These are phyloP conservation scores for Argyresthia goedartella DNA, from an alignment of 2,888 invertebrate species.

Conservation along the genomic window DNA sequence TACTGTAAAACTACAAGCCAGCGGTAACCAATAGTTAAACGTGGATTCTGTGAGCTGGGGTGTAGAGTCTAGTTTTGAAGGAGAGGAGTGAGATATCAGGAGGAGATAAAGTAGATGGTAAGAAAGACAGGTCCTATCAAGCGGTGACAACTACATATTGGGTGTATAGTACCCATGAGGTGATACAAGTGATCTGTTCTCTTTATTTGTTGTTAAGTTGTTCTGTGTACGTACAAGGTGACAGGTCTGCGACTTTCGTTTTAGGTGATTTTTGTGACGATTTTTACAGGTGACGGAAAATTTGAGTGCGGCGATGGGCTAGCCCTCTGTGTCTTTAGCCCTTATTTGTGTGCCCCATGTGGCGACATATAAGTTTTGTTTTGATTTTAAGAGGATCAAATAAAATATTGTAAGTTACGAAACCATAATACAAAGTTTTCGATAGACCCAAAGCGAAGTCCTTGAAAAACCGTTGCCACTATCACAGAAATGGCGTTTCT, in stretches of 20 bases:
- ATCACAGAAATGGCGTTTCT: too few relatives aligned
- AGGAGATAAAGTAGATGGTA: conserved; percentile 39
- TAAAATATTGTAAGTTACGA: too few relatives aligned
- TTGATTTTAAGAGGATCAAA: too few relatives aligned
- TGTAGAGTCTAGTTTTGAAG: background rate
- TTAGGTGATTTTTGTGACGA: background rate
- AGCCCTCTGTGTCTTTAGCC: too few relatives aligned
- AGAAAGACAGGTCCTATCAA: conserved; percentile 68
- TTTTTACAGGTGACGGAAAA: background rate
- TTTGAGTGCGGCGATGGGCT: too few relatives aligned
- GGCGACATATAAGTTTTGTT: too few relatives aligned
- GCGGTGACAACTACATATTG: conserved; percentile 66
- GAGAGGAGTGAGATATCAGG: background rate
- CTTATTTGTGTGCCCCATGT: too few relatives aligned
- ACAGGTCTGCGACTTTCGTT: background rate
- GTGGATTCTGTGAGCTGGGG: too few relatives aligned
- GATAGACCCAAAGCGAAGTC: too few relatives aligned
- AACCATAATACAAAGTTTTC: too few relatives aligned
- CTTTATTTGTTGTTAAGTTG: conserved; percentile 33
- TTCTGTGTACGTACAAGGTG: conserved; percentile 16
- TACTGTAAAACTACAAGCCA: background rate
- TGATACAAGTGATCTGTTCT: conserved; percentile 21
- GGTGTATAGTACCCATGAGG: conserved; percentile 56
- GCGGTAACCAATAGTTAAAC: background rate
- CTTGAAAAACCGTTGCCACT: too few relatives aligned